These are phyloP conservation scores for Eucera pruinosa DNA, from an alignment of 2,888 invertebrate genomes.

Conservation along the genomic window DNA sequence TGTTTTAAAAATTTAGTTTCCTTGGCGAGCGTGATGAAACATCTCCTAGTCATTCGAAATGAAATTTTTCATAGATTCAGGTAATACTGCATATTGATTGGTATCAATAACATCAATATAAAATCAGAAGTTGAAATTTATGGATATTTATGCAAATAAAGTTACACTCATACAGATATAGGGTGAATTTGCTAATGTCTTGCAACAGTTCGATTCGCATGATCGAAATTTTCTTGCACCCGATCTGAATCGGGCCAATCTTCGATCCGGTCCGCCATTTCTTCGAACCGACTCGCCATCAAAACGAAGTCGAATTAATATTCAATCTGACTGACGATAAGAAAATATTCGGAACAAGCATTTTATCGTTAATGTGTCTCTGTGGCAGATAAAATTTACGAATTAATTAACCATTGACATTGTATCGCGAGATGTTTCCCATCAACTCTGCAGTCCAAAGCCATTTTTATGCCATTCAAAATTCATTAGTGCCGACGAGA, in stretches of 20 bases:
- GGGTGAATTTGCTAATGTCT: constrained; percentile 22
- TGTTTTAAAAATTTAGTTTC: no score
- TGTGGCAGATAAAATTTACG: constrained; percentile 75
- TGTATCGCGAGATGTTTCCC: constrained; percentile 38
- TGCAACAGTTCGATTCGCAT: constrained; percentile 19
- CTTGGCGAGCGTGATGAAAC: no score
- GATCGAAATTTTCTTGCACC: constrained; percentile 26
- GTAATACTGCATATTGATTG: background rate
- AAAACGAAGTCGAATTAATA: constrained; percentile 68
- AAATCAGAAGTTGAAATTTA: background rate
- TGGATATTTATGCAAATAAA: constrained; percentile 1
- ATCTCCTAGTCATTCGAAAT: no score
- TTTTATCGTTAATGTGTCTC: constrained; percentile 74
- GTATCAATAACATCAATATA: background rate
- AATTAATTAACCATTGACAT: constrained; percentile 77
- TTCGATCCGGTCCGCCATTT: constrained; percentile 57
- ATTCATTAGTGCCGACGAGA: constrained; percentile 59
- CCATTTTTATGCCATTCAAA: constrained; percentile 57
- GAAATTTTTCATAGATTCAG: no score
- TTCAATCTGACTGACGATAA: constrained; percentile 74
- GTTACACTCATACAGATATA: background rate
- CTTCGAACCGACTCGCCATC: constrained; percentile 59
- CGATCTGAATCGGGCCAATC: constrained; percentile 39
- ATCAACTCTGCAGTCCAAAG: constrained; percentile 20
- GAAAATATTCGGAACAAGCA: constrained; percentile 72